These are phyloP conservation scores for Nomada ferruginata DNA, from an alignment of 2,888 invertebrate species.

Conservation along the genomic window DNA sequence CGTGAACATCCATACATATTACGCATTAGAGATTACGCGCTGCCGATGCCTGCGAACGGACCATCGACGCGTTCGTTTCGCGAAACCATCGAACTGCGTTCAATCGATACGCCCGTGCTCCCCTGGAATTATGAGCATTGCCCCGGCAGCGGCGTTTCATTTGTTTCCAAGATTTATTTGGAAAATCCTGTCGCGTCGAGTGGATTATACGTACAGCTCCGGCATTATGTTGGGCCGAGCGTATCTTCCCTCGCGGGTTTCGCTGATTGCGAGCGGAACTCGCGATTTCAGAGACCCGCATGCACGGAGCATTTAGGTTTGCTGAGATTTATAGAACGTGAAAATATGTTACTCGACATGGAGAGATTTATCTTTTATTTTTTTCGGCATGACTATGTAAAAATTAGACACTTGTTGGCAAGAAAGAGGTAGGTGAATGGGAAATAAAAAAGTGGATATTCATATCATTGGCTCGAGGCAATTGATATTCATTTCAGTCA, in stretches of 20 bases:
- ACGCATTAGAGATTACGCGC: conserved; percentile 71
- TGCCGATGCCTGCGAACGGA: conserved; percentile 37
- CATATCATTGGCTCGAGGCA: conserved; percentile 8
- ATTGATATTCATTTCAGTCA: conserved; percentile 32
- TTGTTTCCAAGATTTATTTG: conserved; percentile 67
- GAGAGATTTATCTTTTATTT: no score
- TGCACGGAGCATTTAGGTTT: conserved; percentile 26
- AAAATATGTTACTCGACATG: conserved; percentile 9
- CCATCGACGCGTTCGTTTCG: conserved; percentile 62
- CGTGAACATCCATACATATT: conserved; percentile 68
- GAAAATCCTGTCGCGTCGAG: conserved; percentile 56
- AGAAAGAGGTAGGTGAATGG: not conserved
- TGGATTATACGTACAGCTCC: conserved; percentile 38
- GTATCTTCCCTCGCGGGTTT: conserved; percentile 22
- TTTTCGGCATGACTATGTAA: no score
- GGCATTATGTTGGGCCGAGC: conserved; percentile 45
- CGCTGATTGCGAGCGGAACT: conserved; percentile 27
- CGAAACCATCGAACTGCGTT: conserved; percentile 58
- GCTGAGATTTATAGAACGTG: conserved; percentile 44
- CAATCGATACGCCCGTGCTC: conserved; percentile 63
- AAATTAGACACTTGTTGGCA: not conserved
- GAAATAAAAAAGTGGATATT: conserved; percentile 11
- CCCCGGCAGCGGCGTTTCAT: conserved; percentile 60
- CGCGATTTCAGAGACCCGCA: conserved; percentile 1
- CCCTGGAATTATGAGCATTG: conserved; percentile 67